Conservation (phyloP, 1,140 invertebrate species). For the Anastrepha obliqua region DNA sequence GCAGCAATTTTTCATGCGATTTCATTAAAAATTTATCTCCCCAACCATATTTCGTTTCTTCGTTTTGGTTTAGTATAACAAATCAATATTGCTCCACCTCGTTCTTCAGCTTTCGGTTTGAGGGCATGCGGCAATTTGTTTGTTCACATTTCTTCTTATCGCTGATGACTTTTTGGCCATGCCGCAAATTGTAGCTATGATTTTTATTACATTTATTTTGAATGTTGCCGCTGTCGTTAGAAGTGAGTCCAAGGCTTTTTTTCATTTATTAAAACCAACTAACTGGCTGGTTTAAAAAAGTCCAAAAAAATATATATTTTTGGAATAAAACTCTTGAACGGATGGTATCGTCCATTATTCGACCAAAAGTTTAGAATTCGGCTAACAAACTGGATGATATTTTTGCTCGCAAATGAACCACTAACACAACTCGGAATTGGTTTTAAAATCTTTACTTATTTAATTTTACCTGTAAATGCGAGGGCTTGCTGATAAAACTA, state of each 20-base stretch:
- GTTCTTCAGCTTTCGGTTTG: background rate
- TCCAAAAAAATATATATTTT: too few relatives aligned
- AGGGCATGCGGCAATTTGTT: background rate
- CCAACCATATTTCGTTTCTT: background rate
- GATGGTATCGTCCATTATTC: too few relatives aligned
- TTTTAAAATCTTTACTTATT: too few relatives aligned
- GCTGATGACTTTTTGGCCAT: constrained; percentile 11
- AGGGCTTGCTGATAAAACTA: too few relatives aligned
- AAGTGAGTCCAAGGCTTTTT: background rate
- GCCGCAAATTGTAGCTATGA: background rate
- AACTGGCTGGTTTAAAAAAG: background rate
- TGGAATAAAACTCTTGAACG: background rate
- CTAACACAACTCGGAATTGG: too few relatives aligned
- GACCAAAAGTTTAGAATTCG: too few relatives aligned
- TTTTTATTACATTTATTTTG: background rate
- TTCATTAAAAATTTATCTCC: background rate
- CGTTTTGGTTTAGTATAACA: background rate
- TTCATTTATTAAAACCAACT: background rate
- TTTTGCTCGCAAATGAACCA: too few relatives aligned
- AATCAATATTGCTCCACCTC: background rate
- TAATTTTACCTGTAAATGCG: too few relatives aligned
- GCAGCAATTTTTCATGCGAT: constrained; percentile 18
- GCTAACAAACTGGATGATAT: too few relatives aligned
- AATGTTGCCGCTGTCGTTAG: background rate
- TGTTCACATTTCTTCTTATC: background rate